Evolutionary conservation across 2,797 vertebrate genomes (phyloP), one percentile per base, ranked within the genome.

Genomic region (Acanthis flammea): DNA sequence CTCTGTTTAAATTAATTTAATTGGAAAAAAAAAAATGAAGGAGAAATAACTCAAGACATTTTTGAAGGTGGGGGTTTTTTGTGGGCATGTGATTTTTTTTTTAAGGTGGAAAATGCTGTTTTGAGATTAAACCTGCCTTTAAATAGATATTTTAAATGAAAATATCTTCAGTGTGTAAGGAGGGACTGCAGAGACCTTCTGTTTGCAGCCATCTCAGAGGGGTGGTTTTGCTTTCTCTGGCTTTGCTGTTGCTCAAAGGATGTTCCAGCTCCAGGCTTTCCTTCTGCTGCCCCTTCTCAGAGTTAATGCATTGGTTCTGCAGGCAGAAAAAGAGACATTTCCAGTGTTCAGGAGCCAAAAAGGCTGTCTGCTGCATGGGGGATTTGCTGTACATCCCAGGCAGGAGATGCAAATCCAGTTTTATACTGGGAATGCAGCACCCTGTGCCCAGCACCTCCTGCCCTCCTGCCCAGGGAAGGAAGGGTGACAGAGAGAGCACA

Each of bases 1-100:
- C 47, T 90, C 89, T 51, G 90, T 95, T 95, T 51, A 93, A 94
- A 94, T 96, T 91, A 96, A 92, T 93, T 86, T 94, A 94, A 95
- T 90, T 90, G 61, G 65, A 37, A 24, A 67, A 53, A 50, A n/a
- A 60, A 86, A 63, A 79, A 35, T 3, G 19, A 67, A 63, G 71
- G 44, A 63, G 45, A 79, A 92, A 87, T 44, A 70, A 50, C 30
- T 67, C 12, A 17, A 73, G 80, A 85, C 4, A 17, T 70, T 92
- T 90, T 68, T 33, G 47, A 51, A 90, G 33, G 25, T n/a, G 18
- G 1, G 2, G 2, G 1, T 6, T 39, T 19, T 18, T 5, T 70
- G 17, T 17, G 16, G 4, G 62, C 4, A 0, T 18, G 25, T 24
- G 41, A 23, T 44, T 51, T 48, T 23, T 50, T 73, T 74, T 42